Base-by-base conservation (phyloP, 2,113 vertebrate genomes). In the Trichechus manatus region DNA sequence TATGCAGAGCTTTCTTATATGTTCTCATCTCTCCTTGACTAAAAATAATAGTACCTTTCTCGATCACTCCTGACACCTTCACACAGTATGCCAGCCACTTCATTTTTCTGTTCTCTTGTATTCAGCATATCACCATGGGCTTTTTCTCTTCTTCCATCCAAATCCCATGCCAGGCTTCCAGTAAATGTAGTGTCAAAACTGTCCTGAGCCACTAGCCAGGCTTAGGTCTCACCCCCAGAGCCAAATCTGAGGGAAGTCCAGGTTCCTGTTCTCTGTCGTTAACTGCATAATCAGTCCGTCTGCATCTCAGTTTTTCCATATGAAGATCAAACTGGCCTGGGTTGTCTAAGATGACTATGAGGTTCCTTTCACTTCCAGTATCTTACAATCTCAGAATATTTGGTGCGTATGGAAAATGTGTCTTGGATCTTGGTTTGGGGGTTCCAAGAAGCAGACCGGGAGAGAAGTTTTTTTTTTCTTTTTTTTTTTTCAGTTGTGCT, bases 61-160 rank as follows among this genome's bases (percentile, higher is more conserved):
- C 29, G 53, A 2, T 66, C 66, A 80, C 2, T 66, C 31, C 36
- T 66, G 19, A 33, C 77, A 64, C 33, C 39, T 9, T 56, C 39
- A 66, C 19, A 61, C 50, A 64, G 25, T 59, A 27, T 14, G 25
- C 15, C 53, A 23, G 42, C 31, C 61, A 84, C 33, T 78, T 91
- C 20, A 13, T 29, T 29, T 72, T 93, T 94, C 82, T 82, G 2
- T 82, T 72, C 36, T 90, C 22, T 50, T 94, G 19, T 5, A 56
- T 17, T 95, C 64, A 80, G 23, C 19, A n/a, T 80, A 85, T 64
- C 29, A 75, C 36, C 22, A 22, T 31, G 33, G 33, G 29, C 31
- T 81, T 74, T 85, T 94, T 94, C n/a, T 75, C 23, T 36, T 94
- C 70, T 87, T 87, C 68, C 20, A 0, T 50, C 86, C 61, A 90